Base-by-base conservation (phyloP, 1,140 invertebrate species). In the Drosophila leontia region DNA sequence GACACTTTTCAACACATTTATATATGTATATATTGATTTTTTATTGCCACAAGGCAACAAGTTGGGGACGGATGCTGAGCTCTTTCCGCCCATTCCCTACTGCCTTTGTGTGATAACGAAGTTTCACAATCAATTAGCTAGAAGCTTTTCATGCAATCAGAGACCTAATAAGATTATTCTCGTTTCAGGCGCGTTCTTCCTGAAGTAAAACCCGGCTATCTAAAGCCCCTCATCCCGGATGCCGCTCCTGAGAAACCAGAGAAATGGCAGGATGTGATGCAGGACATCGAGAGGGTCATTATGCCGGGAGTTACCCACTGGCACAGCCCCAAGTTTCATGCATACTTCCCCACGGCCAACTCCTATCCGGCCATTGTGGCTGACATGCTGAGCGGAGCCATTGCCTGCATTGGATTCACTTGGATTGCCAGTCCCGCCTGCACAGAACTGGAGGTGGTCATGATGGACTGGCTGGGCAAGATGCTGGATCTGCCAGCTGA, bases 231-330 rank as follows among this genome's bases (percentile, higher is more conserved):
- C 32, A 94, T 99, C 42, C 98, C 98, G 1, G 94, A 95, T 32
- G 94, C 95, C 53, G 97, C 98, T 1, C 98, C 98, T 0, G 93
- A 96, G 65, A 93, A 95, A 60, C 95, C 97, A 0, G 98, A 99
- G 91, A 94, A 95, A 41, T 99, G 98, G 98, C 94, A 97, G 67
- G 96, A 96, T 71, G 96, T 99, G 39, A 97, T 99, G 95, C 93
- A 94, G 12, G 98, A 99, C 91, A 95, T 99, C 50, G 98, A 99
- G 93, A 94, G 96, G 44, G 96, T 99, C n/a, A 97, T 99, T 53
- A 99, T 99, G 98, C 98, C 98, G 7, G 98, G 98, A 3, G 96
- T 99, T 15, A 99, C 98, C 5, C 98, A 99, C 90, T 99, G 99
- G 99, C 98, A 99, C 64, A 98, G 97, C 75, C 99, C 99, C 6